Evolutionary conservation across 92 coral and sea anemone species (phyloP), one percentile per base, ranked within the genome.

Genomic region (Zoanthus sansibaricus): DNA sequence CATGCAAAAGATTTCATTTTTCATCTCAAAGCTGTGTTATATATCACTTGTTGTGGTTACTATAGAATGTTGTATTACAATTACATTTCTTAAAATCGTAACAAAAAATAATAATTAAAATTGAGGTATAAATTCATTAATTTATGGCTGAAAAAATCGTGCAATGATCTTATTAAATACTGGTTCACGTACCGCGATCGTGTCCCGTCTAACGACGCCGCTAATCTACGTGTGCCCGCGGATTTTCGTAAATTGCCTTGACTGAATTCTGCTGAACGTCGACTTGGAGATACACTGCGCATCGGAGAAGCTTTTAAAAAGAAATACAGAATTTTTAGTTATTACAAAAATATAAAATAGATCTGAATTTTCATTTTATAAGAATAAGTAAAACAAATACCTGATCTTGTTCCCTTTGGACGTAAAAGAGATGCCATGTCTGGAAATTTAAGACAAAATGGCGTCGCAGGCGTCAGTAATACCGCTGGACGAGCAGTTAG

Each of bases 371-470:
- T 49, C 44, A 21, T 30, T 20, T 11, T 44, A 12, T 10, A 21
- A 51, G 18, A 16, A 1, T 51, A 7, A 87, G 56, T 20, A 30
- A n/a, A 78, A 79, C 84, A 52, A 18, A 83, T 88, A 97, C 99
- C 92, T 82, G 99, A 95, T 89, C 98, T 91, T 12, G 93, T 76
- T 32, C 94, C 93, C 71, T 94, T 97, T 20, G 98, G 90, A 66
- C 99, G 87, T 61, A 94, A 90, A 92, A 95, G 94, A 64, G 99
- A 87, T 79, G 99, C 93, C 99, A 97, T 97, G 48, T 83, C 75
- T 51, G 44, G 30, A 42, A 20, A 61, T 21, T 49, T 30, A 42
- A 92, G 82, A 89, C 91, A 93, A 88, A 80, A 80, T 80, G 85
- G 83, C 79, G 79, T 44, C 48, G 89, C 87, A 90, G 94, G 98